These are phyloP conservation scores for Acanthisitta chloris DNA, from an alignment of 2,113 vertebrate species.

Conservation along the genomic window DNA sequence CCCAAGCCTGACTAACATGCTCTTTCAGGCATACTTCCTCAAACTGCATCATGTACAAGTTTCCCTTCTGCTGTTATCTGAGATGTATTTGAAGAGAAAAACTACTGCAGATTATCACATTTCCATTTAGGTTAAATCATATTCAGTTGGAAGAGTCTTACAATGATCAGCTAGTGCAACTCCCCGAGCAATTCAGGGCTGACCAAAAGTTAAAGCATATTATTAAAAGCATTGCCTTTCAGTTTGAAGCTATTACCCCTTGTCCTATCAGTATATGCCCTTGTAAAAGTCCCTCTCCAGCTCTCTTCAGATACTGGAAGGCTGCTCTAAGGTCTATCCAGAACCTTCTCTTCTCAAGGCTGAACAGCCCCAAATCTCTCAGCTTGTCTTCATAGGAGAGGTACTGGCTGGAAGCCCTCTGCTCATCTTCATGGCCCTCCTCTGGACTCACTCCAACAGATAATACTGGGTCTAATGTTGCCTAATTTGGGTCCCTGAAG, in stretches of 20 bases:
- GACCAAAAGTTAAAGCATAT: neutral
- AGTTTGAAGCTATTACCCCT: neutral
- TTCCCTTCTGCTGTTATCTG: neutral
- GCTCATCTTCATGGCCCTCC: neutral
- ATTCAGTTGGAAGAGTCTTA: neutral
- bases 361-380: neutral
- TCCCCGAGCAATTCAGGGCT: neutral
- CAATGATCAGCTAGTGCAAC: neutral
- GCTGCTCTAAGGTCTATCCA: neutral
- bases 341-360: neutral
- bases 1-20: neutral
- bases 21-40: neutral
- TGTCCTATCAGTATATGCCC: fast-evolving
- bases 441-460: neutral
- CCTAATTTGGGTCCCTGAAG: neutral
- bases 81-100: neutral
- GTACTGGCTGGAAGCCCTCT: neutral
- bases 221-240: neutral
- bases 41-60: neutral
- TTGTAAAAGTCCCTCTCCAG: neutral
- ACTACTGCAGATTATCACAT: neutral
- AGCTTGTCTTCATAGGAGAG: neutral
- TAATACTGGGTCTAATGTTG: neutral
- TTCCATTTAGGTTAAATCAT: neutral
- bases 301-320: neutral